These are phyloP conservation scores for Ophion ellenae DNA, from an alignment of 2,888 invertebrate genomes.

Conservation along the genomic window DNA sequence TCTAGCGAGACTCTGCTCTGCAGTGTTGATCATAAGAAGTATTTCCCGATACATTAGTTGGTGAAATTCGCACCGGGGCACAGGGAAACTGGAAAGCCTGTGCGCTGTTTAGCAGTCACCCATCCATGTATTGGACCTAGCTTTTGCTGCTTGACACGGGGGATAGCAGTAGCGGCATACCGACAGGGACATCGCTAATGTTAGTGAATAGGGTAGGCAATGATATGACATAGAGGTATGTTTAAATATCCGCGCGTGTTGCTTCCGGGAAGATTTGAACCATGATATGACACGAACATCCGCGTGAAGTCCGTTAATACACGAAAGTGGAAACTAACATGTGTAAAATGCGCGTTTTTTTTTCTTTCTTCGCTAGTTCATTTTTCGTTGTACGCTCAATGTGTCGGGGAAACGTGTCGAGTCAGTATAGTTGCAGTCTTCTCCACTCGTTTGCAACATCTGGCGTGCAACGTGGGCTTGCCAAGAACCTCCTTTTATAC, in stretches of 20 bases:
- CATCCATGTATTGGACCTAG: too few species aligned
- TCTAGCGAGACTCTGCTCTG: too few species aligned
- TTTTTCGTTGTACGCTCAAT: conserved; percentile 62
- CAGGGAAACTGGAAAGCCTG: too few species aligned
- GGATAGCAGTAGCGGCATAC: too few species aligned
- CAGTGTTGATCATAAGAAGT: too few species aligned
- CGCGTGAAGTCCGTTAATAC: conserved; percentile 68
- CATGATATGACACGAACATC: conserved; percentile 30
- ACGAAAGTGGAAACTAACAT: conserved; percentile 74
- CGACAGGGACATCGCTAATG: too few species aligned
- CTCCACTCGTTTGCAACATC: conserved; percentile 75
- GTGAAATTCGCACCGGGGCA: too few species aligned
- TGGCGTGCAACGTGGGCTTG: conserved; percentile 67
- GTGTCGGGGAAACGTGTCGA: conserved; percentile 77
- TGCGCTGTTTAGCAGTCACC: too few species aligned
- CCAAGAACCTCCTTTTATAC: conserved; percentile 60
- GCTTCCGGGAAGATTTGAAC: conserved; percentile 43
- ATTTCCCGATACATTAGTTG: too few species aligned
- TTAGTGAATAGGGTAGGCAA: too few species aligned
- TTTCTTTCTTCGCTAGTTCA: conserved; percentile 50
- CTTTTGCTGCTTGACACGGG: too few species aligned
- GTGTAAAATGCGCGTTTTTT: conserved; percentile 63
- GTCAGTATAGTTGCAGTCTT: conserved; percentile 74
- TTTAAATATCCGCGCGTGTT: not conserved
- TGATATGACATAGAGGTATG: too few species aligned